Base-by-base conservation (phyloP, 1,140 invertebrate genomes). In the Trichonephila clavata region DNA sequence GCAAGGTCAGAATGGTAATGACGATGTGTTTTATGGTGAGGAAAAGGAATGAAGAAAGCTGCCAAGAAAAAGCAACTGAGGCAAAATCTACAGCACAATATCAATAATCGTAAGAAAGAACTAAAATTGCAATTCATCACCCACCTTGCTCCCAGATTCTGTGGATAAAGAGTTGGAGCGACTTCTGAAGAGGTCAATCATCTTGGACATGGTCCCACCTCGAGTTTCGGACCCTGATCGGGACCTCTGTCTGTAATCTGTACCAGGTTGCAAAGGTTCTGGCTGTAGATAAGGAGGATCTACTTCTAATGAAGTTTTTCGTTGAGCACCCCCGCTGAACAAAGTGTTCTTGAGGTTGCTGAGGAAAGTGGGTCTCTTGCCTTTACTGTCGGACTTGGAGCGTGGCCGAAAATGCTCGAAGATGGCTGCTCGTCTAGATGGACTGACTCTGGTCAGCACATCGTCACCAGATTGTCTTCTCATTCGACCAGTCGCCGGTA, bases 171-270 rank as follows among this genome's bases (percentile, higher is more conserved):
- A 97, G 94, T 97, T 97, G 89, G 97, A 97, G 94, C 98, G 96
- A 95, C 98, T 97, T 77, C 98, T 96, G 95, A 98, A 98, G 94
- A 98, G 97, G 95, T 98, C 98, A 97, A 98, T 98, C 71, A 98
- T 98, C 96, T 98, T 98, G 83, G 95, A 95, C 27, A 95, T 95
- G 24, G 95, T 94, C 81, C 95, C 95, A 94, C 90, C 95, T 94
- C 95, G 96, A 59, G 96, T 96, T 65, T 96, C 96, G 6, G 96
- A 96, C 18, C 96, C 96, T 24, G 96, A 96, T 93, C 96, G 95
- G 14, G 96, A 96, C 94, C 96, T 95, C n/a, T 96, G 96, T 94
- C 96, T 94, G 59, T 94, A 94, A n/a, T 94, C 93, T 8, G 68
- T 68, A 65, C 39, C 50, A 3, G 84, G 90, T 13, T 90, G 59